Percentiles rank a stretch among this genome's conserved stretches.
Conservation (phyloP, 2,888 invertebrate species). For the Bhutanitis thaidina region DNA sequence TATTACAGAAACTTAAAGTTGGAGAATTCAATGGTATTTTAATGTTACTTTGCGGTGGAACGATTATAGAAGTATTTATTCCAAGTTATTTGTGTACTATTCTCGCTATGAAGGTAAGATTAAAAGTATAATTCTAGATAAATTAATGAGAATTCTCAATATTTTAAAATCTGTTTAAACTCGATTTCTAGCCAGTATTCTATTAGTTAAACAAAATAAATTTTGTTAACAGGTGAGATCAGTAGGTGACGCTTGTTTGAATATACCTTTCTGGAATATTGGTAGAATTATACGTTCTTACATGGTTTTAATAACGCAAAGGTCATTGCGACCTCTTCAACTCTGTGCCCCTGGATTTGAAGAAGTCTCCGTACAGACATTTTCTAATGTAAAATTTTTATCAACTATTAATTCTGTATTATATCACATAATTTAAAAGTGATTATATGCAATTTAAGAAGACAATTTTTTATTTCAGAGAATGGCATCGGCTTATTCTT, state of each 20-base stretch:
- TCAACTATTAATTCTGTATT: no score
- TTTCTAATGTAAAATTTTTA: constrained; percentile 44
- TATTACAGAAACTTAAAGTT: constrained; percentile 38
- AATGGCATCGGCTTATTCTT: constrained; percentile 52
- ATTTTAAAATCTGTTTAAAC: no score
- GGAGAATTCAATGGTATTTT: constrained; percentile 39
- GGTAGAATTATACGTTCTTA: constrained; percentile 47
- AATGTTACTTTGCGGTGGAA: constrained; percentile 32
- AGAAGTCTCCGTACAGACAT: constrained; percentile 55
- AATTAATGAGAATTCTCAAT: no score
- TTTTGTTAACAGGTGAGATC: constrained; percentile 35
- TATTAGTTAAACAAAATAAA: background rate
- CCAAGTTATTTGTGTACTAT: constrained; percentile 40
- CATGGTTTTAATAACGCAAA: constrained; percentile 56
- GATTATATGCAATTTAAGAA: background rate
- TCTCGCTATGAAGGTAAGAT: constrained; percentile 35
- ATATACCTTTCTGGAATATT: constrained; percentile 53
- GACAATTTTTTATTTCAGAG: constrained; percentile 42
- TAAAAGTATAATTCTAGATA: background rate
- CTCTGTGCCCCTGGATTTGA: constrained; percentile 49
- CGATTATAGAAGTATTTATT: constrained; percentile 32
- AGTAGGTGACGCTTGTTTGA: constrained; percentile 50
- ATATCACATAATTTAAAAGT: no score
- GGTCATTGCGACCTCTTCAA: constrained; percentile 45
- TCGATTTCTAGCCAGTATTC: no score